Base-by-base conservation (phyloP, 1,140 invertebrate species). In the Apis dorsata region DNA sequence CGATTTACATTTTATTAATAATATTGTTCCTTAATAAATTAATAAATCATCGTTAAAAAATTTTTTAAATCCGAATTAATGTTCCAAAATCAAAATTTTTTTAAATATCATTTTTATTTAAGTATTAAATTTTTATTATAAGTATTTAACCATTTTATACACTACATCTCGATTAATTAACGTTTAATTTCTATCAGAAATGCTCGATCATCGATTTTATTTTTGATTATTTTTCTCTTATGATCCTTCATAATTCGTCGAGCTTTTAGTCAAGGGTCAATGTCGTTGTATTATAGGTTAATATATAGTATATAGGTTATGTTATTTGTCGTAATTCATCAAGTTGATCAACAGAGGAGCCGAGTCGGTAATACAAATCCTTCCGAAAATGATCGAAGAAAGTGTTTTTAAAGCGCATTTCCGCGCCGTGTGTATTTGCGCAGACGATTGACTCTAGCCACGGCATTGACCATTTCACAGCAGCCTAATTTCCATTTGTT, bases 401-500 rank as follows among this genome's bases (percentile, higher is more conserved):
- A 34, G 17, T 21, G 44, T 57, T 21, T 60, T 17, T 0, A n/a
- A 34, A 2, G 8, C 11, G 12, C n/a, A 15, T 78, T 68, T 57
- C 62, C 63, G 53, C 34, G 53, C 57, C 44, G 49, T 21, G 49
- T 28, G 11, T 55, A 57, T 63, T 60, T 44, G 17, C n/a, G 79
- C 44, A 77, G 82, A 80, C 79, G 81, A 19, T 88, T 87, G 88
- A 90, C 83, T 85, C 68, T 57, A 75, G 86, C 59, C 80, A 80
- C 80, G 85, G 83, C 85, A 87, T 81, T 87, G 87, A 84, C 85
- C 79, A 90, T 84, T 85, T 79, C 82, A 62, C 60, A 87, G 68
- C 86, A 86, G 85, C 83, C 81, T 90, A 90, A 90, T 90, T 90
- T 87, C 69, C 81, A 88, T 88, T 90, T 88, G 84, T 90, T 87